These are phyloP conservation scores for Mongoloraphidia duomilia DNA, from an alignment of 2,888 invertebrate species.

Conservation along the genomic window DNA sequence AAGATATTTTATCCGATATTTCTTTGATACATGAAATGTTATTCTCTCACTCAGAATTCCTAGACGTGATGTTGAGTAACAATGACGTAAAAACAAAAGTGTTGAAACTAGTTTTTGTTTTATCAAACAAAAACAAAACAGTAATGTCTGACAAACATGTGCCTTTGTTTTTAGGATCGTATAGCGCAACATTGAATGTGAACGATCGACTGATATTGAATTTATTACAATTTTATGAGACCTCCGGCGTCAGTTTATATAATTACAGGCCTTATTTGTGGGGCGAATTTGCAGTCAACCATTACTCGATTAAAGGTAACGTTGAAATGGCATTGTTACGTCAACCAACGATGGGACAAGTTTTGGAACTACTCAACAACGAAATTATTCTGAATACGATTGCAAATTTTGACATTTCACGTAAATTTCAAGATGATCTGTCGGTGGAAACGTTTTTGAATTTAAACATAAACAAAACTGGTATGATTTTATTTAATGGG, in stretches of 20 bases:
- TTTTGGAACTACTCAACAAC: conserved; percentile 54
- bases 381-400: conserved; percentile 52
- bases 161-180: conserved; percentile 63
- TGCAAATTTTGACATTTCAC: conserved; percentile 50
- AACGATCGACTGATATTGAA: conserved; percentile 57
- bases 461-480: not conserved
- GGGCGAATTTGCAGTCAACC: conserved; percentile 65
- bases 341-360: conserved; percentile 56
- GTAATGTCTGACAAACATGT: conserved; percentile 54
- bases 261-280: conserved; percentile 67
- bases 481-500: conserved; percentile 11
- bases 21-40: conserved; percentile 44
- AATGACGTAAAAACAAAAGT: conserved; percentile 41
- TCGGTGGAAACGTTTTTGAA: conserved; percentile 1
- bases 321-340: conserved; percentile 45
- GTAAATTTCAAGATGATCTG: conserved; percentile 35
- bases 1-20: not conserved
- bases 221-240: conserved; percentile 54
- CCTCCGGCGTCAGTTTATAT: conserved; percentile 44
- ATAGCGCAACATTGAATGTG: conserved; percentile 52
- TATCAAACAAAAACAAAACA: conserved; percentile 47
- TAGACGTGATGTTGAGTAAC: conserved; percentile 48
- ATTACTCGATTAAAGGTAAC: conserved; percentile 53
- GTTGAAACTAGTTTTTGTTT: conserved; percentile 44
- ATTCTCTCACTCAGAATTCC: conserved; percentile 61